Percentiles rank a stretch among this genome's conserved stretches.
Evolutionary conservation across 2,113 vertebrate species (phyloP).

Genomic region (Xerus inauris): DNA sequence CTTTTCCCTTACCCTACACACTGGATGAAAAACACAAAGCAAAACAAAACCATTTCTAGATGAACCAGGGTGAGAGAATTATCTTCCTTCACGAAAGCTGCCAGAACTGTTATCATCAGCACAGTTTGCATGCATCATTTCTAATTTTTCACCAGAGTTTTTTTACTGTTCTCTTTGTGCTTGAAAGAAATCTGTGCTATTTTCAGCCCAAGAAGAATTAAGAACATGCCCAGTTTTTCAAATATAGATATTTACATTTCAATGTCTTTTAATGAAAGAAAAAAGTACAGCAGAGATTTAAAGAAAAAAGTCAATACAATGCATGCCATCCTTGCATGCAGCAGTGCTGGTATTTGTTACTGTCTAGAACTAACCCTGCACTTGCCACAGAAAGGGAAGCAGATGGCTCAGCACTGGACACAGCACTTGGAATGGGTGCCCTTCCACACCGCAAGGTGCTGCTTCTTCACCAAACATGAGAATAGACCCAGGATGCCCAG

Average conservation of each 20-base stretch:
- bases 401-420: neutral
- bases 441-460: neutral
- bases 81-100: neutral
- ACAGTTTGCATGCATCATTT: neutral
- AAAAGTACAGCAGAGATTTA: neutral
- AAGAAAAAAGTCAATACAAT: neutral
- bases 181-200: neutral
- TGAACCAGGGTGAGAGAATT: neutral
- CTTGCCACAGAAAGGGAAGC: neutral
- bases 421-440: neutral
- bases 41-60: neutral
- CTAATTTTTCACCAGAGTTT: neutral
- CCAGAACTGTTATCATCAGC: neutral
- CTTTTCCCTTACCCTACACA: neutral
- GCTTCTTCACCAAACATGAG: neutral
- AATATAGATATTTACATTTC: neutral
- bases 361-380: slow-evolving; percentile 14
- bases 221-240: neutral
- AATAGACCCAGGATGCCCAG: too few relatives aligned
- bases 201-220: neutral
- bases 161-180: neutral
- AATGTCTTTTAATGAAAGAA: neutral
- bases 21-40: neutral
- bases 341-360: neutral
- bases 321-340: neutral